These are phyloP conservation scores for Helarctos malayanus DNA, from an alignment of 2,797 vertebrate genomes.

Conservation along the genomic window DNA sequence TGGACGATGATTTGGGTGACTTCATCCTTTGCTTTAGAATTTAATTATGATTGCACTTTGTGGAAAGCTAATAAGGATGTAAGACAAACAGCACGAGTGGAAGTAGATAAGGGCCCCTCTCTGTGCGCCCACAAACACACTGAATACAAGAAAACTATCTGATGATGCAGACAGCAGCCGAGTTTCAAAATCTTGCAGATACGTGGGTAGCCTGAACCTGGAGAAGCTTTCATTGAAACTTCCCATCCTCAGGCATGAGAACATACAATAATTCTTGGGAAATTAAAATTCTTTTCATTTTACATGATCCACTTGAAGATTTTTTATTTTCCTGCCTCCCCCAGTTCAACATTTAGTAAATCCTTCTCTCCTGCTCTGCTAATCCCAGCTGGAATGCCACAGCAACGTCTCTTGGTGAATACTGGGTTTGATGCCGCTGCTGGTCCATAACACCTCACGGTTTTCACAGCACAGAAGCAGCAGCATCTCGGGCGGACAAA, in stretches of 20 bases:
- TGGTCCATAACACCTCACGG: background rate
- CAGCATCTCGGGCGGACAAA: background rate
- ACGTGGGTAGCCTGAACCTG: background rate
- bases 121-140: background rate
- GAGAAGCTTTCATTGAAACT: background rate
- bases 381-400: background rate
- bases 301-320: background rate
- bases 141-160: background rate
- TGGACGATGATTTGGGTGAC: slow-evolving; percentile 30
- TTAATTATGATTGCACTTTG: slow-evolving; percentile 76
- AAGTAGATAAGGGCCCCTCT: slow-evolving; percentile 42
- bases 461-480: background rate
- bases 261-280: background rate
- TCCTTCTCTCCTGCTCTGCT: background rate
- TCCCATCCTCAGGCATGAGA: background rate
- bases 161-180: background rate
- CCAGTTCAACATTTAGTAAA: background rate
- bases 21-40: slow-evolving; percentile 76
- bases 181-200: background rate
- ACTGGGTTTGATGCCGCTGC: background rate
- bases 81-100: slow-evolving; percentile 70
- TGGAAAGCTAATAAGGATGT: slow-evolving; percentile 62
- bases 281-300: slow-evolving; percentile 35
- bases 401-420: background rate
- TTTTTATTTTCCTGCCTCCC: background rate